Evolutionary conservation across 2,797 vertebrate genomes (phyloP).

Genomic region (Valencia hispanica): DNA sequence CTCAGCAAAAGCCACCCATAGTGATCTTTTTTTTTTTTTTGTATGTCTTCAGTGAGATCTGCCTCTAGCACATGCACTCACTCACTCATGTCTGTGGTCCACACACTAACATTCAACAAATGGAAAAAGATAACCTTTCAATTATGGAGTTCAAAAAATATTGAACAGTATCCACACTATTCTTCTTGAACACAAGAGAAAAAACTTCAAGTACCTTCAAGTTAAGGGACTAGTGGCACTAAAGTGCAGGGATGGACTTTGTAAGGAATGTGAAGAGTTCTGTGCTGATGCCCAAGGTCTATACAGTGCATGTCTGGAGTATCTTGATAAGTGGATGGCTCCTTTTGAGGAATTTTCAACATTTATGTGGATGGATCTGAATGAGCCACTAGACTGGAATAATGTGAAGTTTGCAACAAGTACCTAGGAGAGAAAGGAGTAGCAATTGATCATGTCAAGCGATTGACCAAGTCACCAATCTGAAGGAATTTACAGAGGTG

Average conservation of each 20-base stretch:
- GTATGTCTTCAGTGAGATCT: conserved; percentile 25
- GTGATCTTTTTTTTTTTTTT: not conserved
- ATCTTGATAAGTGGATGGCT: conserved; percentile 51
- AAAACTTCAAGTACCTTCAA: conserved; percentile 32
- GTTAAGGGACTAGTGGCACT: conserved; percentile 39
- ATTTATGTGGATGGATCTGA: conserved; percentile 9
- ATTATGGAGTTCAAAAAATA: conserved; percentile 39
- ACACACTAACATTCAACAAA: conserved; percentile 32
- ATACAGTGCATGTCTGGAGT: conserved; percentile 45
- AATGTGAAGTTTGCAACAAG: not conserved
- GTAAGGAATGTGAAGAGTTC: conserved; percentile 34
- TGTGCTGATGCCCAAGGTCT: conserved; percentile 34
- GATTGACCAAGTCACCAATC: conserved; percentile 21
- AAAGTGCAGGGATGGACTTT: conserved; percentile 30
- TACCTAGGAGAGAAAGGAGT: not conserved
- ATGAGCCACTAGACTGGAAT: no score
- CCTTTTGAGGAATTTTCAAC: conserved; percentile 53
- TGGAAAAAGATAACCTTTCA: conserved; percentile 32
- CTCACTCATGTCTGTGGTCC: conserved; percentile 39
- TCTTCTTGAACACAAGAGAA: conserved; percentile 29
- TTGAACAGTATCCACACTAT: conserved; percentile 15
- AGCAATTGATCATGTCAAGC: conserved; percentile 1
- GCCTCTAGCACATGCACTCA: conserved; percentile 41
- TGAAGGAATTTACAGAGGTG: conserved; percentile 12
- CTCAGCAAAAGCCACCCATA: conserved; percentile 28